Conservation (phyloP, 1,140 invertebrate genomes). For the Aricia agestis region DNA sequence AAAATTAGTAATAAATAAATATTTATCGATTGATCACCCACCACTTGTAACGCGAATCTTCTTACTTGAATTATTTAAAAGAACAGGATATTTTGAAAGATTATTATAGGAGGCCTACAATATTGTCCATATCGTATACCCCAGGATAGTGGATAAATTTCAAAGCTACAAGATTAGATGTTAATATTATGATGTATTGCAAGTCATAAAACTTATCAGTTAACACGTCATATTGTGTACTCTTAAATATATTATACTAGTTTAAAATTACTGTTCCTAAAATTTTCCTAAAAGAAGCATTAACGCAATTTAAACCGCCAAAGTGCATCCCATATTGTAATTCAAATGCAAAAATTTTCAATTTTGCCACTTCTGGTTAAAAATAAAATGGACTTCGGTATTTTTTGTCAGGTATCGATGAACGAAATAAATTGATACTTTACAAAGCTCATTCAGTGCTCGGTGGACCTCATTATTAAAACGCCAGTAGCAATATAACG, state of each 20-base stretch:
- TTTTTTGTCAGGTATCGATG: not conserved
- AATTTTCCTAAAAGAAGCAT: not conserved
- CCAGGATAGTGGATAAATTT: not conserved
- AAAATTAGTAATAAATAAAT: no score
- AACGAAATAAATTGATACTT: slow-evolving; percentile 7
- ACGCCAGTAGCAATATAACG: not conserved
- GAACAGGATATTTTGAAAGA: no score
- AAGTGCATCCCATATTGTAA: not conserved
- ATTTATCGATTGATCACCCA: no score
- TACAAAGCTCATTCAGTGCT: slow-evolving; percentile 6
- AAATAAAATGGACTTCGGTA: not conserved
- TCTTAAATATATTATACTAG: not conserved
- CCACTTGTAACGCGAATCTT: no score
- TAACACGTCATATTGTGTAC: no score
- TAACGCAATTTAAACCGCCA: not conserved
- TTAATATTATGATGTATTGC: not conserved
- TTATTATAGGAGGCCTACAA: no score
- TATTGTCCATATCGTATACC: no score
- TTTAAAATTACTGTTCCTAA: not conserved
- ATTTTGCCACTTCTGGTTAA: not conserved
- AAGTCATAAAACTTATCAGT: no score
- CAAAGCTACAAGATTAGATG: not conserved
- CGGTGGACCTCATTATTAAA: slow-evolving; percentile 11
- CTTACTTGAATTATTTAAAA: no score
- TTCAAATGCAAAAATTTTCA: not conserved